phyloP scores from a whole-genome alignment of 2,888 invertebrate genomes.

The Eubasilissa splendida region DNA sequence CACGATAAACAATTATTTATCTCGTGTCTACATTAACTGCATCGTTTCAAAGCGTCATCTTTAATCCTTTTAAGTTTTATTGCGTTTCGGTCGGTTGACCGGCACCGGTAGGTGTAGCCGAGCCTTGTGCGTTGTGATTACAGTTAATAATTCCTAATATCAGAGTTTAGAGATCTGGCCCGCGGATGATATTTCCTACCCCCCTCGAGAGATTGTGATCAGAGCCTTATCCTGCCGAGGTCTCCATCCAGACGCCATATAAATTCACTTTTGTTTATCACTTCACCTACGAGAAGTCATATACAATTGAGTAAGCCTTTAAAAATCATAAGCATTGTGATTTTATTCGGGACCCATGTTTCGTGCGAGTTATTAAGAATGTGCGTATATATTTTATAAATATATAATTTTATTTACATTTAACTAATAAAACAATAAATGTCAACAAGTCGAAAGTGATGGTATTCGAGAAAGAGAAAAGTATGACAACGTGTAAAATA shows the following conservation, averaged over 20 bases:
- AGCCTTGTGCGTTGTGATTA: conserved; percentile 44
- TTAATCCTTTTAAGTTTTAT: conserved; percentile 4
- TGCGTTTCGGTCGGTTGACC: neutral
- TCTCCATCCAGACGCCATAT: conserved; percentile 44
- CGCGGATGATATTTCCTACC: conserved; percentile 29
- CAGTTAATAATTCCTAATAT: conserved; percentile 56
- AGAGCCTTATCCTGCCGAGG: conserved; percentile 32
- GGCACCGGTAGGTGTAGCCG: neutral
- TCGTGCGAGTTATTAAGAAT: no score
- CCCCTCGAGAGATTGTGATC: conserved; percentile 37
- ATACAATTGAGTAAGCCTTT: neutral
- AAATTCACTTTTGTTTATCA: conserved; percentile 48
- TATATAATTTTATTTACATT: no score
- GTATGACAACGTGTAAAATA: no score
- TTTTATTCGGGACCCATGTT: no score
- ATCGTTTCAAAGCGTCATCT: neutral
- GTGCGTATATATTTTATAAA: no score
- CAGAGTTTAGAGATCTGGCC: conserved; percentile 50
- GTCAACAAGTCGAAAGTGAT: no score
- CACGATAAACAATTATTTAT: neutral
- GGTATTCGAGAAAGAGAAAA: no score
- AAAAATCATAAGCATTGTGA: no score
- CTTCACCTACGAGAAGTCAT: conserved; percentile 16
- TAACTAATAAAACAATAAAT: no score
- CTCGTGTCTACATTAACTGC: neutral